Conservation (phyloP, 1,140 invertebrate species). For the Platyscapa corneri region DNA sequence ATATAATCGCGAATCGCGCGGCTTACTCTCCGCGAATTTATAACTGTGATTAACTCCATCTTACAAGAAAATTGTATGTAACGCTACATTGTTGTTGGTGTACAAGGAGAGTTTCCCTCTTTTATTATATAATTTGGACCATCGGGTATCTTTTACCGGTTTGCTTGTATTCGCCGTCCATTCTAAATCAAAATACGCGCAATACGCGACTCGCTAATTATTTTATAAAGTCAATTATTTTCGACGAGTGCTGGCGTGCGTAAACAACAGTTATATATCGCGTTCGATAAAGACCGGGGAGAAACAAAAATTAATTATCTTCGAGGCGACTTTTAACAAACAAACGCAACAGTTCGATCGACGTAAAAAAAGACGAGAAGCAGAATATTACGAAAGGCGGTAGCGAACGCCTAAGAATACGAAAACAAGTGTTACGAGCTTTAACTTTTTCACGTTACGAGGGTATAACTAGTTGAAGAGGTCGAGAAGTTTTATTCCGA, state of each 20-base stretch:
- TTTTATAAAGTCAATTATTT: neutral
- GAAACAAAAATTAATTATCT: neutral
- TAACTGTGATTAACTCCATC: neutral
- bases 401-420: neutral
- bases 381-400: neutral
- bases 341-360: neutral
- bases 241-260: too few species aligned
- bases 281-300: too few species aligned
- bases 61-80: neutral
- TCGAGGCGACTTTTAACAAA: neutral
- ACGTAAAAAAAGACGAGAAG: neutral
- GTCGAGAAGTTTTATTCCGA: neutral
- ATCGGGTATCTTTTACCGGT: neutral
- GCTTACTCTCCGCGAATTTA: neutral
- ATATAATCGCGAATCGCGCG: neutral
- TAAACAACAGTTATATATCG: too few species aligned
- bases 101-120: neutral
- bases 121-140: neutral
- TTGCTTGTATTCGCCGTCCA: neutral
- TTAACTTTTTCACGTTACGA: neutral
- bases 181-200: neutral
- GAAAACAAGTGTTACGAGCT: neutral
- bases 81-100: neutral
- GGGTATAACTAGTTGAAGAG: neutral
- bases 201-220: neutral